phyloP scores from a whole-genome alignment of 2,113 vertebrate species.

The Zosterops pallidus region DNA sequence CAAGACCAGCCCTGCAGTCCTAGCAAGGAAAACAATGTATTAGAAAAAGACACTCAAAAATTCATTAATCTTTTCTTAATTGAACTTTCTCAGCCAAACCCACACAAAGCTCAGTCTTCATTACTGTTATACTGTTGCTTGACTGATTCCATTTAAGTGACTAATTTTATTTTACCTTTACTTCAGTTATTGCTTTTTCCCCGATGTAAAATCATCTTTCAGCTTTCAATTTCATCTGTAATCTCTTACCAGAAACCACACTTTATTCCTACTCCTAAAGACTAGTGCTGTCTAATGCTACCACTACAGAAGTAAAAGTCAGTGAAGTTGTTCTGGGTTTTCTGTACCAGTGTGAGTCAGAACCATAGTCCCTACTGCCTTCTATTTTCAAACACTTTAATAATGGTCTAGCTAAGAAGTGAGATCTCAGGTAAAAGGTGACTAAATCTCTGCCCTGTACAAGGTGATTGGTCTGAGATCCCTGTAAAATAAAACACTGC shows the following conservation, averaged over 20 bases:
- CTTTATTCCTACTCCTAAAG: background rate
- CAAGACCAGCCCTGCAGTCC: background rate
- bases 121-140: background rate
- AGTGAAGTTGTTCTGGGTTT: background rate
- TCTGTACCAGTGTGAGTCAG: background rate
- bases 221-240: background rate
- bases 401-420: background rate
- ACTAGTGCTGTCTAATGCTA: background rate
- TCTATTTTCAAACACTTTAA: background rate
- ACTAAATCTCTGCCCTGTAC: background rate
- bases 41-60: background rate
- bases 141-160: background rate
- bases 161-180: conserved; percentile 20
- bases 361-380: background rate
- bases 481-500: background rate
- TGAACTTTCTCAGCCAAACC: background rate
- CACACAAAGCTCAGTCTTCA: background rate
- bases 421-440: background rate
- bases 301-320: background rate
- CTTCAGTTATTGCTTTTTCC: background rate
- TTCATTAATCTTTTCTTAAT: background rate
- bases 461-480: background rate
- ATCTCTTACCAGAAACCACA: background rate
- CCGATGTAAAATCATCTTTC: background rate
- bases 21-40: background rate